Evolutionary conservation across 35 echinoderm and acorn worm species (phyloP).

Genomic region (Heliocidaris tuberculata): DNA sequence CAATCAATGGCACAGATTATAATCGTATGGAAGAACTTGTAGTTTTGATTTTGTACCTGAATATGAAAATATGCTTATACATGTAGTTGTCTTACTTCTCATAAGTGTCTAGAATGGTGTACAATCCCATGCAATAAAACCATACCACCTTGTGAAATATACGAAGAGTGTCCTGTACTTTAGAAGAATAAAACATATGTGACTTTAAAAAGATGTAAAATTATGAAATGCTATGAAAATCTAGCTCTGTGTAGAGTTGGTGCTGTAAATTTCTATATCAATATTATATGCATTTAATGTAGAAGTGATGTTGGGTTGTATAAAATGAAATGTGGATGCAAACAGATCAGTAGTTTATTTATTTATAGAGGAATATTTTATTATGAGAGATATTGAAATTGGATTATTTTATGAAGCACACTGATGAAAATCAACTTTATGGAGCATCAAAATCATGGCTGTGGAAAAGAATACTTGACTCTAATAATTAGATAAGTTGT

Average conservation of each 20-base stretch:
- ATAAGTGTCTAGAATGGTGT: background rate
- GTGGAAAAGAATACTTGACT: background rate
- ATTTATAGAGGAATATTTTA: conserved; percentile 5
- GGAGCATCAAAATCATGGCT: background rate
- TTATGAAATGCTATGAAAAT: background rate
- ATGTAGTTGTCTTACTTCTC: background rate
- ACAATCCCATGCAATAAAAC: background rate
- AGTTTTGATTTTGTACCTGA: background rate
- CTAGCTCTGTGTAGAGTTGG: background rate
- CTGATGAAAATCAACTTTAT: background rate
- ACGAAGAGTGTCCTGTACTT: background rate
- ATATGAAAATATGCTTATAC: background rate
- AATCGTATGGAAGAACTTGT: background rate
- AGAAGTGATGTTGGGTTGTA: background rate
- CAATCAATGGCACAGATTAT: background rate
- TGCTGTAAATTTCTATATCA: background rate
- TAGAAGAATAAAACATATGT: background rate
- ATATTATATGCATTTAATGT: conserved; percentile 6
- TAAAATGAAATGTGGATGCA: background rate
- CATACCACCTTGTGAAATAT: background rate
- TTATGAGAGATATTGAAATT: background rate
- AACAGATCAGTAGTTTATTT: conserved; percentile 6
- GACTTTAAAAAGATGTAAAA: background rate
- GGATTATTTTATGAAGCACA: background rate
- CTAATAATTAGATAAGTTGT: too few species aligned